A percentile compares a stretch with the other conserved stretches of the same genome.
These are phyloP conservation scores for Ectropis crepuscularia DNA, from an alignment of 2,888 invertebrate genomes.

Conservation along the genomic window DNA sequence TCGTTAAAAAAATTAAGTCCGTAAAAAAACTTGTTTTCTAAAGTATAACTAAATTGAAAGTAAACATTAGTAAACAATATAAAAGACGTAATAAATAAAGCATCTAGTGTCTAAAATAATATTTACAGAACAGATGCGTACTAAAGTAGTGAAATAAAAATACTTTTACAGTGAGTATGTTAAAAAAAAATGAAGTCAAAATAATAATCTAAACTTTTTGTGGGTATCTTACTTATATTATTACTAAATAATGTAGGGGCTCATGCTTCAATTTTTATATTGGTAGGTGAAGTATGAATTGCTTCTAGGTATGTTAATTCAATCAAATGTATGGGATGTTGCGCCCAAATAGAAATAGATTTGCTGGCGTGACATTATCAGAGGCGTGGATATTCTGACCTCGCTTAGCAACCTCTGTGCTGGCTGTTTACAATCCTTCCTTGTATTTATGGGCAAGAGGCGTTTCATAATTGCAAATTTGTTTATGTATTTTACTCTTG, in stretches of 20 bases:
- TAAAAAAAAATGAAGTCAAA: constrained; percentile 40
- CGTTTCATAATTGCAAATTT: too few species aligned
- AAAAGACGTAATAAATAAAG: constrained; percentile 40
- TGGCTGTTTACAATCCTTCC: too few species aligned
- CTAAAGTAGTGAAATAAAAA: constrained; percentile 29
- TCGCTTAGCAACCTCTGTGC: too few species aligned
- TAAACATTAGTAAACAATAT: constrained; percentile 21
- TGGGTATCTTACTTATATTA: not conserved
- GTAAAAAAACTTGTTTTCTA: constrained; percentile 20
- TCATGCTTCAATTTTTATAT: constrained; percentile 10
- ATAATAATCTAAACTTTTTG: not conserved
- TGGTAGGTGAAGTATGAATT: too few species aligned
- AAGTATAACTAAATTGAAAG: constrained; percentile 18
- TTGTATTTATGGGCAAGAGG: too few species aligned
- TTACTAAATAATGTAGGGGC: constrained; percentile 12
- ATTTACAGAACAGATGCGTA: constrained; percentile 37
- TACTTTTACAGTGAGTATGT: constrained; percentile 34
- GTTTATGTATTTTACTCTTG: too few species aligned
- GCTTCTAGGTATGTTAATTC: too few species aligned
- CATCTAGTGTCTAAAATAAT: constrained; percentile 33
- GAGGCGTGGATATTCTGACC: too few species aligned
- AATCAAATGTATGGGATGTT: too few species aligned
- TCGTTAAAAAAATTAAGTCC: constrained; percentile 22
- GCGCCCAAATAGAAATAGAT: too few species aligned
- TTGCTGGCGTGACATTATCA: too few species aligned